These are phyloP conservation scores for Agelastica alni DNA, from an alignment of 2,888 invertebrate species.

Conservation along the genomic window DNA sequence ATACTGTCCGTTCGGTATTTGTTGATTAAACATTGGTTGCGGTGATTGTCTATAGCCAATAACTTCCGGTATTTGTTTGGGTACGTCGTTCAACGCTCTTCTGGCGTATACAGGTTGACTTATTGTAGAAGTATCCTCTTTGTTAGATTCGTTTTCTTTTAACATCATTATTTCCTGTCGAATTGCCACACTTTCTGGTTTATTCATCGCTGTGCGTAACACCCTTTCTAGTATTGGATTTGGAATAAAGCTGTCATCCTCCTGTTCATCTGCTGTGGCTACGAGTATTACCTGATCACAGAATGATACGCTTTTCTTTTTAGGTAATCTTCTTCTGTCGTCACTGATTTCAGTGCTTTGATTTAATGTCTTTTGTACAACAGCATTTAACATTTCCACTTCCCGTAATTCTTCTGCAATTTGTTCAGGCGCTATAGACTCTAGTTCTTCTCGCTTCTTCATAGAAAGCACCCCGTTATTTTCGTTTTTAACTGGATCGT, in stretches of 20 bases:
- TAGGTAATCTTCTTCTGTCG: slow-evolving; percentile 63
- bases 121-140: slow-evolving; percentile 20
- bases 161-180: slow-evolving; percentile 60
- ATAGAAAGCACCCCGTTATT: slow-evolving; percentile 40
- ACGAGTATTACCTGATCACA: slow-evolving; percentile 93
- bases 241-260: slow-evolving; percentile 87
- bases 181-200: slow-evolving; percentile 65
- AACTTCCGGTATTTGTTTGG: slow-evolving; percentile 25
- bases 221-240: slow-evolving; percentile 89
- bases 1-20: slow-evolving; percentile 51
- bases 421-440: slow-evolving; percentile 56
- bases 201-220: slow-evolving; percentile 78
- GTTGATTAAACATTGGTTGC: slow-evolving; percentile 49
- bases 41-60: slow-evolving; percentile 31
- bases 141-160: slow-evolving; percentile 53
- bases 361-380: slow-evolving; percentile 58
- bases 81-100: slow-evolving; percentile 47
- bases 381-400: slow-evolving; percentile 62
- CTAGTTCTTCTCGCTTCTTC: slow-evolving; percentile 46
- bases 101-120: slow-evolving; percentile 42
- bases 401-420: slow-evolving; percentile 63
- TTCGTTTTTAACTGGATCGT: slow-evolving; percentile 26
- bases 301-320: slow-evolving; percentile 93
- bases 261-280: slow-evolving; percentile 90
- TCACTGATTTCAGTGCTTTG: slow-evolving; percentile 51